phyloP scores from a whole-genome alignment of 1,140 invertebrate species.

The Plectrocnemia conspersa region DNA sequence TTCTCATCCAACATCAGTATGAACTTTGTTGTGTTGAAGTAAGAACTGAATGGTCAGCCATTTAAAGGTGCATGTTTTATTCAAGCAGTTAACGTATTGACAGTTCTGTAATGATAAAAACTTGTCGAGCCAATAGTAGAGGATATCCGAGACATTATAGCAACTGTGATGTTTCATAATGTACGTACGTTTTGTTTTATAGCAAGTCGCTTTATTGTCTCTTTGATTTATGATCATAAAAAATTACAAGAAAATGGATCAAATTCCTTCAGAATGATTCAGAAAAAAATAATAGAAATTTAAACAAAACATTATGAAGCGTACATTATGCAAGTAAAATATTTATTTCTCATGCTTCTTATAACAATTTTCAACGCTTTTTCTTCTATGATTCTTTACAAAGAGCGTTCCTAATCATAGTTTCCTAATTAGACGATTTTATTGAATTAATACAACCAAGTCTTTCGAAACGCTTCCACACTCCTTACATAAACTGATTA shows the following conservation, averaged over 20 bases:
- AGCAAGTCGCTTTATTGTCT: background rate
- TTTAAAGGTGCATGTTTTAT: slow-evolving; percentile 15
- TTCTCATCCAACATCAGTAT: no score
- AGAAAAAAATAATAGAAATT: no score
- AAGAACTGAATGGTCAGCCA: slow-evolving; percentile 3
- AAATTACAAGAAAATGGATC: no score
- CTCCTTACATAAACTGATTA: slow-evolving; percentile 26
- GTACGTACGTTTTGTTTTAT: background rate
- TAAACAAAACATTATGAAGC: no score
- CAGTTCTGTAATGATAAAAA: slow-evolving; percentile 2
- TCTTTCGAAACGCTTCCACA: slow-evolving; percentile 4
- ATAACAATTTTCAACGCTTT: no score
- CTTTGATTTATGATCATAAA: no score
- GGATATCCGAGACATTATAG: background rate
- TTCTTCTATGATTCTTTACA: background rate
- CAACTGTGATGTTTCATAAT: background rate
- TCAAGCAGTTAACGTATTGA: background rate
- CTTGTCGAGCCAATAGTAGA: slow-evolving; percentile 1
- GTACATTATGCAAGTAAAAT: no score
- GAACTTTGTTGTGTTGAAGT: no score
- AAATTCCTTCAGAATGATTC: no score
- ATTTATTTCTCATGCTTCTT: no score
- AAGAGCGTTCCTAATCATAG: slow-evolving; percentile 7
- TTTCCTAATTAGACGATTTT: slow-evolving; percentile 20
- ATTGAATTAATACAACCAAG: slow-evolving; percentile 21